phyloP scores from a whole-genome alignment of 2,888 invertebrate species.

The Andrena dorsata region DNA sequence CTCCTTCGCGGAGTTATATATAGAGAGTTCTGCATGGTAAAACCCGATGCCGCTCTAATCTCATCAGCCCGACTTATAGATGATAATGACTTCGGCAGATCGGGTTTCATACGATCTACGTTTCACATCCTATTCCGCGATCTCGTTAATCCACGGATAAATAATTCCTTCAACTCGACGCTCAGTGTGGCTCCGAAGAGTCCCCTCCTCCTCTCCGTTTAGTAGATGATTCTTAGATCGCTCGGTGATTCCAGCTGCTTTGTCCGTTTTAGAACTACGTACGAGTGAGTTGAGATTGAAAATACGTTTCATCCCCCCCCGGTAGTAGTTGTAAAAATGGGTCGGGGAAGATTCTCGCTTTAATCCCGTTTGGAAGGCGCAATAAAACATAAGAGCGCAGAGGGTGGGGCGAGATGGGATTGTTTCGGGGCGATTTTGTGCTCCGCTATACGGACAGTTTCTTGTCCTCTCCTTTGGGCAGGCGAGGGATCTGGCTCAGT shows the following conservation, averaged over 20 bases:
- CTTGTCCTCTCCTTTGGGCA: constrained; percentile 17
- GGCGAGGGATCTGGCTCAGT: constrained; percentile 6
- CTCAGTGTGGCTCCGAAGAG: too few species aligned
- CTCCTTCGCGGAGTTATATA: too few species aligned
- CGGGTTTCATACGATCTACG: background rate
- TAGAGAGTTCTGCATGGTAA: background rate
- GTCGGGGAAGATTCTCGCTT: constrained; percentile 24
- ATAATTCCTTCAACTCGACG: background rate
- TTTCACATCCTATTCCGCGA: background rate
- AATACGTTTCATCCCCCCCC: background rate
- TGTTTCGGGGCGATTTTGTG: constrained; percentile 41
- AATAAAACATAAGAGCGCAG: constrained; percentile 16
- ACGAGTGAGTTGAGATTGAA: background rate
- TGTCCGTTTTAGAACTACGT: background rate
- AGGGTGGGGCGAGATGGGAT: constrained; percentile 6
- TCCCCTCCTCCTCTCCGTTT: too few species aligned
- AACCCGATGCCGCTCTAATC: too few species aligned
- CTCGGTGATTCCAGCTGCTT: background rate
- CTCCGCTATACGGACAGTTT: constrained; percentile 28
- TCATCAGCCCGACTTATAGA: too few species aligned
- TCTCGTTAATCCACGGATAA: background rate
- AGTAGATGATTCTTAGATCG: too few species aligned
- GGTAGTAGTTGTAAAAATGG: constrained; percentile 5
- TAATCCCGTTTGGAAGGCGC: constrained; percentile 39
- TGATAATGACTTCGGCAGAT: background rate